Base-by-base conservation (phyloP, 30 jellyfish, hydroid and myxozoan species). In the Catostylus mosaicus region DNA sequence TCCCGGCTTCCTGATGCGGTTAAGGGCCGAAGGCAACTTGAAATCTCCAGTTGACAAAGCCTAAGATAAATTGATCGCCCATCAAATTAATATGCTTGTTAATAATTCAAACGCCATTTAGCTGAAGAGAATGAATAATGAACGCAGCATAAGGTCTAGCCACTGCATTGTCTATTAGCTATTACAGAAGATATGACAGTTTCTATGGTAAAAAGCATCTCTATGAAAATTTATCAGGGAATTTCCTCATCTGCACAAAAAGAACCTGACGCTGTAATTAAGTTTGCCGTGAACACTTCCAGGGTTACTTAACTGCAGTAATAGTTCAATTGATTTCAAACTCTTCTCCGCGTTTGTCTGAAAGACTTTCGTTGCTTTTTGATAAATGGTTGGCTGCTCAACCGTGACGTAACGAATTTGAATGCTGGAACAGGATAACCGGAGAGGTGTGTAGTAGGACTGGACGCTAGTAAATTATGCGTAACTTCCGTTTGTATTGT, bases 81-180 rank as follows among this genome's bases (percentile, higher is more conserved):
- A 82, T 82, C 92, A 82, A 82, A 82, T 82, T 82, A 67, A 82
- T 67, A 52, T 60, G 73, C 78, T 82, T 82, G 85, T 82, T 32
- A 82, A 82, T 82, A 67, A 82, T 82, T 82, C 92, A 82, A 82
- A 70, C 85, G 78, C 56, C 51, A 57, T 54, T 67, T 82, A 82
- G 73, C 64, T 73, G 38, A 3, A 26, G 29, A 67, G 78, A 80
- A 69, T 67, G 85, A 82, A 54, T 54, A 50, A 67, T 82, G 85
- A 27, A 51, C 68, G 73, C 67, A 57, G 92, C 86, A 57, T n/a
- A 31, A 70, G 67, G 92, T 82, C 85, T 82, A 66, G 90, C 76
- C 76, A 52, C 19, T 43, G 31, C 57, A 24, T 46, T 30, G 83
- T 80, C 78, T 57, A 57, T 82, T 7, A 36, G 18, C 61, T 54